These are phyloP conservation scores for Podarcis lilfordi DNA, from an alignment of 2,797 vertebrate genomes.

Conservation along the genomic window DNA sequence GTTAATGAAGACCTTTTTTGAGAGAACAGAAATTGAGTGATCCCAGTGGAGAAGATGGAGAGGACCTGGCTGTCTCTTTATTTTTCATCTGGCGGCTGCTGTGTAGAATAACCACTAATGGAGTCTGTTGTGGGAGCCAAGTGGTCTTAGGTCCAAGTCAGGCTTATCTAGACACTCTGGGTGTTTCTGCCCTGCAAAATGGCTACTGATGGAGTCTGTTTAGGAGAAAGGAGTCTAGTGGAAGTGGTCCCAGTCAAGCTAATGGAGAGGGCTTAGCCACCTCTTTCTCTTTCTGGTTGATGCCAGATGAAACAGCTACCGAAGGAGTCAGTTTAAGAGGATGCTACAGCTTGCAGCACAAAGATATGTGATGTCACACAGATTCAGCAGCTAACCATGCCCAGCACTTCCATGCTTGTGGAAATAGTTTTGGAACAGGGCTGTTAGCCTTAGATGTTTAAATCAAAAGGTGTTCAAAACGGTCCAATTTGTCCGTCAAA, in stretches of 20 bases:
- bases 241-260: background rate
- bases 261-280: too few species aligned
- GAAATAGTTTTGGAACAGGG: background rate
- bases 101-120: background rate
- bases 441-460: background rate
- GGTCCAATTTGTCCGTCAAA: background rate
- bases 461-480: background rate
- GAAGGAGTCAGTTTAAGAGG: background rate
- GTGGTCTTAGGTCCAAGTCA: background rate
- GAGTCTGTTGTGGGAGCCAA: background rate
- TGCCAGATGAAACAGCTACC: background rate
- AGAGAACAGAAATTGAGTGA: background rate
- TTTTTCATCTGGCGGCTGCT: background rate
- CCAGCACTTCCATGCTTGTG: background rate
- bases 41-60: background rate
- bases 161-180: background rate
- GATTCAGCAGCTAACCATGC: background rate
- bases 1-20: background rate
- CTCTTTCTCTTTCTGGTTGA: background rate
- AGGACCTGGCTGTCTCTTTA: background rate
- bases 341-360: background rate
- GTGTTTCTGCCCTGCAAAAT: background rate
- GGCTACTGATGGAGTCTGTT: background rate
- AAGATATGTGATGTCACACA: background rate
- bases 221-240: background rate